A percentile compares a stretch with the other conserved stretches of the same genome.
Conservation (phyloP, 2,888 invertebrate genomes). For the Campoletis raptor region DNA sequence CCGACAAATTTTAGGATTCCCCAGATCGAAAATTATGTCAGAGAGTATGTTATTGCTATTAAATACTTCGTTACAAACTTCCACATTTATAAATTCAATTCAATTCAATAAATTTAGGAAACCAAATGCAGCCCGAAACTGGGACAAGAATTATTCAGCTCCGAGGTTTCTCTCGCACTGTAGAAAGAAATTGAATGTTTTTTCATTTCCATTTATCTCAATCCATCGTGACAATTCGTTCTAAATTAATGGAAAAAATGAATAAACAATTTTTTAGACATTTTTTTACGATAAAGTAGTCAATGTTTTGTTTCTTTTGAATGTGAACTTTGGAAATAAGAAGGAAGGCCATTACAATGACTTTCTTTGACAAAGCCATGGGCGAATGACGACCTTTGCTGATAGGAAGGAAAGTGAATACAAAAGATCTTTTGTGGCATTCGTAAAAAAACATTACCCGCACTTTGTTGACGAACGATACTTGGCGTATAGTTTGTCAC, state of each 20-base stretch:
- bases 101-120: neutral
- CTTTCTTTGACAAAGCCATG: neutral
- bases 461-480: conserved; percentile 69
- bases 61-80: neutral
- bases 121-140: too few relatives aligned
- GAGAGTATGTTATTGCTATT: neutral
- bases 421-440: conserved; percentile 47
- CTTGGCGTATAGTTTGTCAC: conserved; percentile 63
- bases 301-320: neutral
- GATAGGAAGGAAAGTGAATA: conserved; percentile 30
- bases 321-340: neutral
- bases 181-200: too few relatives aligned
- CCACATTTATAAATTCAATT: neutral
- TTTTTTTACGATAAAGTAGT: neutral
- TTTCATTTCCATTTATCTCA: too few relatives aligned
- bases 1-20: too few relatives aligned
- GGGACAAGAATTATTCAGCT: too few relatives aligned
- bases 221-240: neutral
- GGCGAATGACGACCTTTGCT: conserved; percentile 46
- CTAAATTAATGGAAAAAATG: neutral
- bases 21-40: too few relatives aligned
- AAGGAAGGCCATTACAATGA: neutral
- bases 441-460: conserved; percentile 74
- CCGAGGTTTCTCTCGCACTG: too few relatives aligned
- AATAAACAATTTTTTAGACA: neutral